Percentiles rank a stretch among this genome's conserved stretches.
These are phyloP conservation scores for Ostrea edulis DNA, from an alignment of 1,140 invertebrate species.

Conservation along the genomic window DNA sequence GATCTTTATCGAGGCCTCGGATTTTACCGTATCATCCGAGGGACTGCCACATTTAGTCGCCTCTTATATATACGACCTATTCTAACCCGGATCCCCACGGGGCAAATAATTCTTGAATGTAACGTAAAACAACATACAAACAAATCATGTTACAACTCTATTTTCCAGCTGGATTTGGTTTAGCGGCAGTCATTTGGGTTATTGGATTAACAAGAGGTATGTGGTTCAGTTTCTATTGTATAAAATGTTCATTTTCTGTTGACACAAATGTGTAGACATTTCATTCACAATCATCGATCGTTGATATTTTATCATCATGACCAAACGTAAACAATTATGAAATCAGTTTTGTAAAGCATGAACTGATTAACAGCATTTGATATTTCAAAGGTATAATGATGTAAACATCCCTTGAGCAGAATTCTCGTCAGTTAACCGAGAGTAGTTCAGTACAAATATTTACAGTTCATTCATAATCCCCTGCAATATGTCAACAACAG, in stretches of 20 bases:
- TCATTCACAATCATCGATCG: neutral
- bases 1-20: too few relatives aligned
- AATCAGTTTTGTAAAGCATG: neutral
- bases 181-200: neutral
- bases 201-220: slow-evolving; percentile 23
- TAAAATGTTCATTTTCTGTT: neutral
- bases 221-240: neutral
- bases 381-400: neutral
- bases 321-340: neutral
- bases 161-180: slow-evolving; percentile 23
- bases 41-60: too few relatives aligned
- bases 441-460: neutral
- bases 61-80: too few relatives aligned
- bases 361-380: neutral
- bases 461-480: neutral
- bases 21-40: too few relatives aligned
- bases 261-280: too few relatives aligned
- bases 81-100: too few relatives aligned
- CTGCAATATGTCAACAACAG: neutral
- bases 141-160: neutral
- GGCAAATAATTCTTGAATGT: too few relatives aligned
- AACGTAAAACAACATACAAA: too few relatives aligned
- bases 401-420: neutral
- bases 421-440: neutral
- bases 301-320: neutral